phyloP scores from a whole-genome alignment of 2,888 invertebrate genomes.

The Physocephala rufipes region DNA sequence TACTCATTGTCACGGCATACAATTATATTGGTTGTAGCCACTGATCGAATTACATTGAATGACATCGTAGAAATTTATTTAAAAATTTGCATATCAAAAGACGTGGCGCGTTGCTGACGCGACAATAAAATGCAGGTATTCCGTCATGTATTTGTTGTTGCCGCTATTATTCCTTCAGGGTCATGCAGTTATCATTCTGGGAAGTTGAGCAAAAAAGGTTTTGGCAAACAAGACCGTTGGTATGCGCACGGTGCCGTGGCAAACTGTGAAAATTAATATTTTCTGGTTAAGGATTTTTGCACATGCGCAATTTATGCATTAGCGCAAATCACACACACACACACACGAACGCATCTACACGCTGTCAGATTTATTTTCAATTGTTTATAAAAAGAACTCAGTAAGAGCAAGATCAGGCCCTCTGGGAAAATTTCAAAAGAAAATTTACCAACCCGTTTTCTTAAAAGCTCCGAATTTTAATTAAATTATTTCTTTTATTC shows the following conservation, averaged over 20 bases:
- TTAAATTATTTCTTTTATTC: background rate
- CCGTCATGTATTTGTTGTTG: background rate
- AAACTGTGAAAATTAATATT: constrained; percentile 63
- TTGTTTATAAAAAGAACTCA: background rate
- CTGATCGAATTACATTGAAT: constrained; percentile 27
- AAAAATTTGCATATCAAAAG: constrained; percentile 34
- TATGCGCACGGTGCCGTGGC: constrained; percentile 36
- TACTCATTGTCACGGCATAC: too few species aligned
- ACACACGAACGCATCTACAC: background rate
- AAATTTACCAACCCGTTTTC: background rate
- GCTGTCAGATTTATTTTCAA: too few species aligned
- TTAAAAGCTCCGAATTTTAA: background rate
- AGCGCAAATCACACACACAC: constrained; percentile 9
- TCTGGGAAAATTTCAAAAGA: background rate
- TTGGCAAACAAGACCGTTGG: constrained; percentile 35
- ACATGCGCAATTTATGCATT: constrained; percentile 11
- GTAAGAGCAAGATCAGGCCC: too few species aligned
- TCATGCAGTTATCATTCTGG: background rate
- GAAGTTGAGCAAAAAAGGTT: constrained; percentile 34
- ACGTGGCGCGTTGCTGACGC: background rate
- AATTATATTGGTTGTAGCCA: too few species aligned
- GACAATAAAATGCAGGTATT: constrained; percentile 5
- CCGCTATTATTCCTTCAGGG: too few species aligned
- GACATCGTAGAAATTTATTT: constrained; percentile 8
- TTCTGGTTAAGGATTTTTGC: constrained; percentile 40